Percentiles rank a stretch among this genome's conserved stretches.
These are phyloP conservation scores for Yoshiicerus persimilis DNA, from an alignment of 1,140 invertebrate species.

Conservation along the genomic window DNA sequence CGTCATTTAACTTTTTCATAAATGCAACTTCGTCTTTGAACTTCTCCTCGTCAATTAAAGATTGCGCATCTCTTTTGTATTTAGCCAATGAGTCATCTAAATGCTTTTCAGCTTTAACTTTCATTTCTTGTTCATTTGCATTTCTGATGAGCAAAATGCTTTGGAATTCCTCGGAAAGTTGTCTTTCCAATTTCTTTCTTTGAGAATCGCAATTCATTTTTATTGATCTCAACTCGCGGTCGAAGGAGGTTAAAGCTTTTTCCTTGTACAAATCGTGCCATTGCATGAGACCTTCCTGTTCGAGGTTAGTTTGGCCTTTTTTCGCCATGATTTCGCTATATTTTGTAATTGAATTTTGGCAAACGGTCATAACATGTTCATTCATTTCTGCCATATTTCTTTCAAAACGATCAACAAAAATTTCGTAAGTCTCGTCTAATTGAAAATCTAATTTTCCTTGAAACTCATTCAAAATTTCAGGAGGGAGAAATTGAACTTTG, in stretches of 20 bases:
- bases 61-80: neutral
- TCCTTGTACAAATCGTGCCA: neutral
- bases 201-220: neutral
- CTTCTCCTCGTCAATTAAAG: neutral
- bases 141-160: neutral
- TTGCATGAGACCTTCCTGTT: neutral
- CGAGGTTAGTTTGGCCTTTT: neutral
- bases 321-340: neutral
- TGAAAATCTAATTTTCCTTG: neutral
- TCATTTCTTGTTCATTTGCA: neutral
- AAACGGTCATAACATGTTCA: neutral
- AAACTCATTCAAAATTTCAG: neutral
- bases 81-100: neutral
- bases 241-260: neutral
- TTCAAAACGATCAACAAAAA: neutral
- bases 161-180: neutral
- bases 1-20: neutral
- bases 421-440: neutral
- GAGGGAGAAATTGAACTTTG: neutral
- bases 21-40: neutral
- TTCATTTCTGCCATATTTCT: neutral
- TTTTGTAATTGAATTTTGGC: neutral
- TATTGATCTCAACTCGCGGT: neutral
- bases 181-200: neutral
- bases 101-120: neutral